These are phyloP conservation scores for Zaprionus kolodkinae DNA, from an alignment of 1,140 invertebrate species.

Conservation along the genomic window DNA sequence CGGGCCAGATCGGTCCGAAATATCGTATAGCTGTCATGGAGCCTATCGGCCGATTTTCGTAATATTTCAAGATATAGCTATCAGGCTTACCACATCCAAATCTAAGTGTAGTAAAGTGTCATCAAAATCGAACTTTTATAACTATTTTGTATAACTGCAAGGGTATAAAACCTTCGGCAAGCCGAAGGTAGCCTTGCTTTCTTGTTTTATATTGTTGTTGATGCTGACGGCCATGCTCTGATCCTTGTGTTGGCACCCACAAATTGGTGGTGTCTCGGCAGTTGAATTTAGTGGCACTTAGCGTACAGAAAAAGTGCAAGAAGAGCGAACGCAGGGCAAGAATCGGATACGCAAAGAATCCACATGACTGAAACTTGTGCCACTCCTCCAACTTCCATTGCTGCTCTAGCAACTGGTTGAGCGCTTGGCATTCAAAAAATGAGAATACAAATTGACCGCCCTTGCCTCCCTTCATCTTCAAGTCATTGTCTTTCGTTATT, in stretches of 20 bases:
- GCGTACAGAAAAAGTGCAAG: slow-evolving; percentile 49
- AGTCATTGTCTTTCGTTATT: slow-evolving; percentile 74
- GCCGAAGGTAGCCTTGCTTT: no score
- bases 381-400: background rate
- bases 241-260: slow-evolving; percentile 16
- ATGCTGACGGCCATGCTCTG: slow-evolving; percentile 27
- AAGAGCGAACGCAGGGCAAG: slow-evolving; percentile 14
- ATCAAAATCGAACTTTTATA: no score
- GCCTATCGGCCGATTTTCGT: no score
- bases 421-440: slow-evolving; percentile 68
- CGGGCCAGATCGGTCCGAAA: no score
- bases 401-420: slow-evolving; percentile 23
- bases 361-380: background rate
- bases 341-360: slow-evolving; percentile 53
- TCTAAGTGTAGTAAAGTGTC: no score
- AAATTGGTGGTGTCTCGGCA: slow-evolving; percentile 61
- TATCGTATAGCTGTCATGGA: no score
- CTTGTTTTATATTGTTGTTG: slow-evolving; percentile 30
- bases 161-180: no score
- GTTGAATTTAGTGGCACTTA: slow-evolving; percentile 72
- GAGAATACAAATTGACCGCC: slow-evolving; percentile 60
- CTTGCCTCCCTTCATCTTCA: no score
- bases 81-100: no score
- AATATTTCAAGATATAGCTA: no score
- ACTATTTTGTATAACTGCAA: no score